Conservation (phyloP, 2,113 vertebrate genomes). For the Myanophis thanlyinensis region DNA sequence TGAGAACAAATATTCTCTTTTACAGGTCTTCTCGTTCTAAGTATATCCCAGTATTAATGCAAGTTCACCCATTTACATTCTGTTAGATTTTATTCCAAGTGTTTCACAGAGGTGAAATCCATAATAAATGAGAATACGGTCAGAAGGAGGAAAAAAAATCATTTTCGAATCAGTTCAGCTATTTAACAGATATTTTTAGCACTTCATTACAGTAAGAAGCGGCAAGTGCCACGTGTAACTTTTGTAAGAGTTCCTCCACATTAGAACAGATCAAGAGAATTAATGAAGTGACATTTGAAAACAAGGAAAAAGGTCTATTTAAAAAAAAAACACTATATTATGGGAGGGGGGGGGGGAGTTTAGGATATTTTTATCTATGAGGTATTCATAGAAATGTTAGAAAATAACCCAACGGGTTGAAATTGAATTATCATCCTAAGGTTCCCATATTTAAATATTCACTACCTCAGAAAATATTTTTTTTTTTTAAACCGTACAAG, state of each 20-base stretch:
- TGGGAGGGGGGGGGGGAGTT: too few species aligned
- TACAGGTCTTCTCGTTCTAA: not conserved
- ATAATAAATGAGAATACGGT: not conserved
- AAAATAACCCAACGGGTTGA: conserved; percentile 25
- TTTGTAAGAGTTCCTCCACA: not conserved
- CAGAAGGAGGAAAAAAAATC: not conserved
- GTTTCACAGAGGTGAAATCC: not conserved
- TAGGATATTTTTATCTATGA: conserved; percentile 28
- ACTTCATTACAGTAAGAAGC: not conserved
- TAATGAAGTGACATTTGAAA: conserved; percentile 24
- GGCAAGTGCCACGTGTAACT: not conserved
- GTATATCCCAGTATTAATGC: not conserved
- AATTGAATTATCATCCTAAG: conserved; percentile 36
- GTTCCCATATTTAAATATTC: conserved; percentile 44
- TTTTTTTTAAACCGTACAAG: not conserved
- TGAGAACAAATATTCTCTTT: not conserved
- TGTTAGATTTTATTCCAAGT: not conserved
- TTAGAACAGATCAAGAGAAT: not conserved
- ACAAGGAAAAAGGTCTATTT: conserved; percentile 2
- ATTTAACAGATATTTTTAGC: conserved; percentile 21
- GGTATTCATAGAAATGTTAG: conserved; percentile 26
- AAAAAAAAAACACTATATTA: too few species aligned
- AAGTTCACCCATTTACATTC: not conserved
- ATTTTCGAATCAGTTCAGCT: not conserved
- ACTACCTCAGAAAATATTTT: conserved; percentile 34